Conservation (phyloP, 2,113 vertebrate genomes). For the Oreotragus oreotragus region DNA sequence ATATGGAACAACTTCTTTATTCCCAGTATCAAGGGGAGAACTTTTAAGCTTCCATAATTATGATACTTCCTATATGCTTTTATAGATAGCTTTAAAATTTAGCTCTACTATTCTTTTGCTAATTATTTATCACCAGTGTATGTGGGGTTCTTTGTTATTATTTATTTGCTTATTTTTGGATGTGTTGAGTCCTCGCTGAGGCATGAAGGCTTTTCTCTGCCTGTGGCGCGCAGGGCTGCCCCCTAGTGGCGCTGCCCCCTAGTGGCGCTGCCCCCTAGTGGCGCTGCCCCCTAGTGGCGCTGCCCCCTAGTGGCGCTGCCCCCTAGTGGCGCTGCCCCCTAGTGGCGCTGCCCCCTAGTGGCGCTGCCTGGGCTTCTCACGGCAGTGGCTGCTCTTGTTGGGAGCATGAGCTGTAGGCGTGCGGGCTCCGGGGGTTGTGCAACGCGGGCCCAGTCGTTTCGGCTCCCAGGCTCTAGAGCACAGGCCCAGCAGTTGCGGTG, state of each 20-base stretch:
- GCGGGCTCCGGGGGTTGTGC: background rate
- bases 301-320: background rate
- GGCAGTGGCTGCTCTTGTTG: background rate
- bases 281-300: background rate
- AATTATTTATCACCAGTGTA: background rate
- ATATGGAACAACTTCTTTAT: background rate
- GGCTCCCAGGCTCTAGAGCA: background rate
- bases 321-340: background rate
- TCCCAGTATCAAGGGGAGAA: background rate
- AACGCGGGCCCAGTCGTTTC: background rate
- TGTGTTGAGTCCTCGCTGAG: background rate
- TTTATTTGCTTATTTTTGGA: background rate
- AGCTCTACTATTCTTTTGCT: background rate
- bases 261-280: background rate
- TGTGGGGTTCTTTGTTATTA: background rate
- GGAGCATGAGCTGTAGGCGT: rapidly evolving
- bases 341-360: background rate
- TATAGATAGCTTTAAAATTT: background rate
- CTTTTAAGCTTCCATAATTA: background rate
- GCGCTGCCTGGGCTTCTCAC: background rate
- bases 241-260: background rate
- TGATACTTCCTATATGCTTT: background rate
- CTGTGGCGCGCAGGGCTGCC: rapidly evolving
- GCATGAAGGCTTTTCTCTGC: background rate
- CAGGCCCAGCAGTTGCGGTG: background rate